These are phyloP conservation scores for Semaprochilodus insignis DNA, from an alignment of 2,797 vertebrate species.

Conservation along the genomic window DNA sequence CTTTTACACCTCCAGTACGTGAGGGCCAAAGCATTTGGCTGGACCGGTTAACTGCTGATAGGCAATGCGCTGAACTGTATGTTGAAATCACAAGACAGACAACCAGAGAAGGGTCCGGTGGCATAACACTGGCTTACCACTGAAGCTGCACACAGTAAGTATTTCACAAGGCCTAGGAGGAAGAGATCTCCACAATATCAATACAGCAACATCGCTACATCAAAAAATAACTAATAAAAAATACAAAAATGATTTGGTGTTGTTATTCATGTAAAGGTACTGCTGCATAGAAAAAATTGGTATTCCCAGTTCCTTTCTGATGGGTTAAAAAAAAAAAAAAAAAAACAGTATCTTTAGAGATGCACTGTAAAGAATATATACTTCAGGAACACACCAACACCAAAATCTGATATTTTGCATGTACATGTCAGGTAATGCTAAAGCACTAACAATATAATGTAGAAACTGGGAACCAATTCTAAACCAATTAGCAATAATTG, in stretches of 20 bases:
- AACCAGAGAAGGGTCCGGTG: background rate
- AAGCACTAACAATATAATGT: no score
- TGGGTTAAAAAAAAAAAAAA: no score
- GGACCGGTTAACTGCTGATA: background rate
- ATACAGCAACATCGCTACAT: background rate
- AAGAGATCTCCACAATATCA: background rate
- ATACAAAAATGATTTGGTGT: background rate
- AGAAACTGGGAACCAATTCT: no score
- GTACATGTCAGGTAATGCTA: no score
- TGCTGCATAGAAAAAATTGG: no score
- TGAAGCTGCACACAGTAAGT: background rate
- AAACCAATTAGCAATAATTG: no score
- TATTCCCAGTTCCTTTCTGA: no score
- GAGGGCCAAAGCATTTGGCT: background rate
- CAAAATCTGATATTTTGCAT: no score
- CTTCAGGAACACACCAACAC: no score
- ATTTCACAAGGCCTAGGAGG: background rate
- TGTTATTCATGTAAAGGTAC: background rate
- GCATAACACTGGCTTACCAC: background rate
- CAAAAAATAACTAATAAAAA: no score
- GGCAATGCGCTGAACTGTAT: background rate
- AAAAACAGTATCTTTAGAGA: no score
- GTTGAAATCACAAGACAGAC: background rate
- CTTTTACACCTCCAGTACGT: slow-evolving; percentile 8
- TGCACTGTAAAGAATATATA: no score